Base-by-base conservation (phyloP, 1,140 invertebrate species). In the Neotoxoptera formosana region DNA sequence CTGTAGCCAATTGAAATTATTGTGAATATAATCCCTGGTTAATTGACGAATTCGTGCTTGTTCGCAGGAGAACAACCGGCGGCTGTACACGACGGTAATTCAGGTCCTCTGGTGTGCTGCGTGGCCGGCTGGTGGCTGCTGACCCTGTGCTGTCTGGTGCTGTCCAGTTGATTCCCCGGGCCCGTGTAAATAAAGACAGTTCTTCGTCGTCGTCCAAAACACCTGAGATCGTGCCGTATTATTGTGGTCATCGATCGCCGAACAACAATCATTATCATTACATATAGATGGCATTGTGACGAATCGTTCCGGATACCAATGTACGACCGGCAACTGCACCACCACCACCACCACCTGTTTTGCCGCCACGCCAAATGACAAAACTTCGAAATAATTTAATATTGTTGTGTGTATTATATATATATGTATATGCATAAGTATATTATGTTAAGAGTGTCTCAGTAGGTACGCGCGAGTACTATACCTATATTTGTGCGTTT, bases 51-150 rank as follows among this genome's bases (percentile, higher is more conserved):
- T 84, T 84, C 9, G 47, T 8, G 0, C 47, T 4, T 87, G 51
- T 90, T 95, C 94, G 30, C 94, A 96, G 96, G 96, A 93, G 96
- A 96, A 94, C 95, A 96, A 94, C 96, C 96, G 91, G 96, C 96
- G 56, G 96, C 96, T 45, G 95, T 96, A 84, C 95, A 96, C 94
- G 95, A 96, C 93, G 96, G 95, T 0, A 96, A 94, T 81, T 94
- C 94, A 11, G 94, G 94, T 17, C 94, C 94, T 11, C 87, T 94
- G 88, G 94, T 94, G 30, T 94, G 94, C 41, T 94, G 94, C 47
- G 87, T 94, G n/a, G 86, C 92, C 36, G 90, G 93, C 30, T 93
- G 93, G 45, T 94, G 94, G 94, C 91, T 94, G 56, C 76, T 94
- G 36, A 93, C 94, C 0, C 86, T 94, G 6, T 94, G 94, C 56